Conservation (phyloP, 2,113 vertebrate species). For the Callipepla squamata region DNA sequence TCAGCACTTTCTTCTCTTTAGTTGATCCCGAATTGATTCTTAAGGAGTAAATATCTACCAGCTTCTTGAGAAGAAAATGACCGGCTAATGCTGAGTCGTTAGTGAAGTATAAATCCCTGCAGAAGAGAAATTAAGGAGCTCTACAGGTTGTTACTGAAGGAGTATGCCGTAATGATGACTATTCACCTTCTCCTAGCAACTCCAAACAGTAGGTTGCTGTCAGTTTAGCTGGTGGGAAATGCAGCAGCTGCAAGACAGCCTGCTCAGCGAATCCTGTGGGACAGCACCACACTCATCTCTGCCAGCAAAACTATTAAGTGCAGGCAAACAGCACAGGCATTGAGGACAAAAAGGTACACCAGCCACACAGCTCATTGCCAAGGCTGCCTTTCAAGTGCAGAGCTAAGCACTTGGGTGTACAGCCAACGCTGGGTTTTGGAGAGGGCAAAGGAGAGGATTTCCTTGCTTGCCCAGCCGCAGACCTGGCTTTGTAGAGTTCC, state of each 20-base stretch:
- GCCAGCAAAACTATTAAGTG: conserved; percentile 43
- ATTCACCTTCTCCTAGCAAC: conserved; percentile 86
- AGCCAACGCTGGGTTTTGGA: background rate
- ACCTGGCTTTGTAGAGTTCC: background rate
- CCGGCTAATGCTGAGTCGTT: conserved; percentile 22
- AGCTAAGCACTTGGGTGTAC: background rate
- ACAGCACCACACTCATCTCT: conserved; percentile 3
- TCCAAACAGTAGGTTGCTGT: conserved; percentile 79
- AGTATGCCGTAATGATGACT: conserved; percentile 73
- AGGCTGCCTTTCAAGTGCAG: conserved; percentile 48
- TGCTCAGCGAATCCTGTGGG: conserved; percentile 38
- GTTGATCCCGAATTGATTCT: conserved; percentile 58
- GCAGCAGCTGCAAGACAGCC: conserved; percentile 74
- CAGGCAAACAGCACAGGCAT: conserved; percentile 41
- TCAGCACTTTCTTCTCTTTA: conserved; percentile 66
- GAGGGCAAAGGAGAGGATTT: conserved; percentile 19
- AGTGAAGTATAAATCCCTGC: conserved; percentile 35
- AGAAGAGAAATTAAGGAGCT: conserved; percentile 62
- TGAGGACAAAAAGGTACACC: conserved; percentile 31
- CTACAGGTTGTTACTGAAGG: conserved; percentile 81
- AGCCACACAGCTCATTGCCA: conserved; percentile 50
- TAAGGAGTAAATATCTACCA: conserved; percentile 59
- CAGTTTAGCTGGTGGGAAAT: conserved; percentile 69
- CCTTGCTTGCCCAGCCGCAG: background rate
- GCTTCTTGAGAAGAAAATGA: conserved; percentile 36